A percentile compares a stretch with the other conserved stretches of the same genome.
These are phyloP conservation scores for Aphelinus certus DNA, from an alignment of 1,140 invertebrate genomes.

Conservation along the genomic window DNA sequence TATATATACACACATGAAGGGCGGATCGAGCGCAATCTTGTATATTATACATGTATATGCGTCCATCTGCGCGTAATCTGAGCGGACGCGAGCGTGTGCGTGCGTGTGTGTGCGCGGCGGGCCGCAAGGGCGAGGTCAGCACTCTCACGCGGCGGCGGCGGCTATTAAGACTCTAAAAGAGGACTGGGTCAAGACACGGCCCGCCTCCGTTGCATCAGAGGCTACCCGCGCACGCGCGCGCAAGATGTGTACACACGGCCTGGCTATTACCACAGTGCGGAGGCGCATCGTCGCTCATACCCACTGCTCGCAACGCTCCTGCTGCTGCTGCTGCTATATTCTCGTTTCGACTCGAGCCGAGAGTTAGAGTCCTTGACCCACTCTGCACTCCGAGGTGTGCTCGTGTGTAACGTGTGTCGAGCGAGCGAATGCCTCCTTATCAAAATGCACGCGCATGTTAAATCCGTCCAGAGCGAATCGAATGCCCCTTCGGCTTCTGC, in stretches of 20 bases:
- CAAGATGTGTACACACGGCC: background rate
- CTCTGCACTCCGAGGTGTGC: background rate
- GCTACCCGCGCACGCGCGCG: too few species aligned
- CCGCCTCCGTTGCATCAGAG: slow-evolving; percentile 50
- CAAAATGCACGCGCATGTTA: slow-evolving; percentile 20
- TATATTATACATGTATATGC: too few species aligned
- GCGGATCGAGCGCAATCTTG: too few species aligned
- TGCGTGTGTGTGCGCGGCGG: slow-evolving; percentile 48
- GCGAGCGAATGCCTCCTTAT: slow-evolving; percentile 20
- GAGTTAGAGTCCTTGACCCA: slow-evolving; percentile 16
- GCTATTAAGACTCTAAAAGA: slow-evolving; percentile 48
- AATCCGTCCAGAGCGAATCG: too few species aligned
- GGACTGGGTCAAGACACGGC: slow-evolving; percentile 56
- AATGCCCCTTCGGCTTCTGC: too few species aligned
- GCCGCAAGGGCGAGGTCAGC: slow-evolving; percentile 61
- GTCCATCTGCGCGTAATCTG: too few species aligned
- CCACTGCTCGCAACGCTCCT: slow-evolving; percentile 24
- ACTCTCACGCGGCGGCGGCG: background rate
- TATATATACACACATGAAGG: too few species aligned
- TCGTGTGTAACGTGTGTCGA: slow-evolving; percentile 36
- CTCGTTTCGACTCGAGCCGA: slow-evolving; percentile 14
- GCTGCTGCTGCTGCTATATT: background rate
- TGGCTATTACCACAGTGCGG: too few species aligned
- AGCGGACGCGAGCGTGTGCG: too few species aligned
- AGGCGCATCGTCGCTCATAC: slow-evolving; percentile 3